A percentile compares a stretch with the other conserved stretches of the same genome.
phyloP scores from a whole-genome alignment of 2,888 invertebrate species.

The Dolichopus griseipennis region DNA sequence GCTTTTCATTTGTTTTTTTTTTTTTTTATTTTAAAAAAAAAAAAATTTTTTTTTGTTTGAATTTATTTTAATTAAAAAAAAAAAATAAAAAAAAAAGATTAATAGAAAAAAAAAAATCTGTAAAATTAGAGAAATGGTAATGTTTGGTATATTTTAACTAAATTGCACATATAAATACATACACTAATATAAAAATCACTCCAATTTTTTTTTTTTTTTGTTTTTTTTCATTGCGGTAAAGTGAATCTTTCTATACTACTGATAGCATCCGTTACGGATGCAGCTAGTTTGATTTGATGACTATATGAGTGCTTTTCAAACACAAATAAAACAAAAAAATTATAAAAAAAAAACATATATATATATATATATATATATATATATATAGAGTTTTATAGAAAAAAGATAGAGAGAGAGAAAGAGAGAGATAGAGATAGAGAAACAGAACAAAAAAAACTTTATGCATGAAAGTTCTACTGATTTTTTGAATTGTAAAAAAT shows the following conservation, averaged over 20 bases:
- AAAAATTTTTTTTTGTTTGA: not conserved
- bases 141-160: not conserved
- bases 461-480: not conserved
- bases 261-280: not conserved
- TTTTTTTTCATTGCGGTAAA: not conserved
- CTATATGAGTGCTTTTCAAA: constrained; percentile 1
- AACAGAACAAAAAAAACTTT: not conserved
- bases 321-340: not conserved
- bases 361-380: too few relatives aligned
- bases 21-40: too few relatives aligned
- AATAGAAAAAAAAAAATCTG: too few relatives aligned
- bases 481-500: not conserved
- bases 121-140: not conserved
- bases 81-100: not conserved
- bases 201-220: too few relatives aligned
- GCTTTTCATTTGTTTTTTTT: not conserved
- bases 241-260: not conserved
- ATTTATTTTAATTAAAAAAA: constrained; percentile 6
- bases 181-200: not conserved
- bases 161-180: not conserved
- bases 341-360: not conserved
- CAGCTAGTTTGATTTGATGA: not conserved
- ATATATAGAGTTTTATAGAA: too few relatives aligned
- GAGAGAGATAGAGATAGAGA: too few relatives aligned
- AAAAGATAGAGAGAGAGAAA: too few relatives aligned